Evolutionary conservation across 2,888 invertebrate species (phyloP).

Genomic region (Sipha maydis): DNA sequence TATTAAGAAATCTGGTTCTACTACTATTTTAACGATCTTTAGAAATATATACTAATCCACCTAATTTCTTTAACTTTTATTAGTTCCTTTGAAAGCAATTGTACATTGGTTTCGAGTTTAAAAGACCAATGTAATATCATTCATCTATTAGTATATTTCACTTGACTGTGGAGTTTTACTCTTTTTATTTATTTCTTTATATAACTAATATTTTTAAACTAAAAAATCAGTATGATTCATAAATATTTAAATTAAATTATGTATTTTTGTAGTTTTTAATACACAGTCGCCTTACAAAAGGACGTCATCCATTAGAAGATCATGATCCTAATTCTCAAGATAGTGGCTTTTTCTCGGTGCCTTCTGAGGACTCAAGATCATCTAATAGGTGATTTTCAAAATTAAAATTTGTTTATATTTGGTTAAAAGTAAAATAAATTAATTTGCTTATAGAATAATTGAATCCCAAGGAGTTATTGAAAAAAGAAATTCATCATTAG

Average conservation of each 20-base stretch:
- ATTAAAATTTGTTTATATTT: background rate
- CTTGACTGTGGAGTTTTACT: no score
- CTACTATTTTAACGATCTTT: no score
- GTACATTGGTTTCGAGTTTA: no score
- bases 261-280: slow-evolving; percentile 33
- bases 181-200: no score
- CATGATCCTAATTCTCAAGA: slow-evolving; percentile 73
- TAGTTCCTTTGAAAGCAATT: no score
- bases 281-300: slow-evolving; percentile 42
- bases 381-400: slow-evolving; percentile 24
- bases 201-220: no score
- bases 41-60: no score
- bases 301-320: slow-evolving; percentile 70
- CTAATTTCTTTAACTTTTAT: no score
- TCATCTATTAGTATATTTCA: no score
- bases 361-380: slow-evolving; percentile 65
- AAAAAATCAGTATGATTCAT: background rate
- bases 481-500: slow-evolving; percentile 23
- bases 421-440: background rate
- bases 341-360: slow-evolving; percentile 70
- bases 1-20: no score
- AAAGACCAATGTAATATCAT: no score
- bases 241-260: background rate
- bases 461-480: slow-evolving; percentile 24
- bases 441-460: slow-evolving; percentile 36